Percentiles rank a stretch among this genome's conserved stretches.
Evolutionary conservation across 2,113 vertebrate species (phyloP).

Genomic region (Leptosomus discolor): DNA sequence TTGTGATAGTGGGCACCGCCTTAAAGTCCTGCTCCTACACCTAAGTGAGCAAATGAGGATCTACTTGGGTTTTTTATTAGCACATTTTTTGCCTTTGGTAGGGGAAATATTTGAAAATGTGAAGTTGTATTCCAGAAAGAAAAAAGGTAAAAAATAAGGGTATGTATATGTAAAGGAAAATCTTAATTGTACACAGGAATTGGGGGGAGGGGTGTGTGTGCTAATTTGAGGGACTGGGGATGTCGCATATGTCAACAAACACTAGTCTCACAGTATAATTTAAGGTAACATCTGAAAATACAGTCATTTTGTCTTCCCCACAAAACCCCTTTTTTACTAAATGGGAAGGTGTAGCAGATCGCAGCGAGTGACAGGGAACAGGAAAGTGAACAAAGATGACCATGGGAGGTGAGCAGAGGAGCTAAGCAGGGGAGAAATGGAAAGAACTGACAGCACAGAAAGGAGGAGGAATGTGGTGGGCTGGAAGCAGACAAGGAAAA

Average conservation of each 20-base stretch:
- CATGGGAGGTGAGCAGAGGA: neutral
- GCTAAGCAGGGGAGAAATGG: neutral
- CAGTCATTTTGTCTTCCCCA: neutral
- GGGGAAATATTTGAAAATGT: neutral
- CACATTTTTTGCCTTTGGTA: neutral
- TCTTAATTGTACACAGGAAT: neutral
- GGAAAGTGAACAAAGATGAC: neutral
- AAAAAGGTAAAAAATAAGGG: neutral
- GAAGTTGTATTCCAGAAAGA: neutral
- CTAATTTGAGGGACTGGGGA: neutral
- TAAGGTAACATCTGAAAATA: neutral
- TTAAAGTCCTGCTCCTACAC: neutral
- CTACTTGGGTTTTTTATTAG: neutral
- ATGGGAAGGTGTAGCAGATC: neutral
- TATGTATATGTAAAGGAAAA: neutral
- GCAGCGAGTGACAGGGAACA: neutral
- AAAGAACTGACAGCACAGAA: neutral
- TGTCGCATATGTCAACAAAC: neutral
- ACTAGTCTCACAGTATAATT: neutral
- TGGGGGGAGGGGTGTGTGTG: too few relatives aligned
- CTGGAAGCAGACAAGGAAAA: neutral
- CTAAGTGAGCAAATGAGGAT: neutral
- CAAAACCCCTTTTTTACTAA: neutral
- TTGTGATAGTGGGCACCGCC: neutral
- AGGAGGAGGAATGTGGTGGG: neutral